These are phyloP conservation scores for Rhabdomys pumilio DNA, from an alignment of 2,797 vertebrate genomes.

Conservation along the genomic window DNA sequence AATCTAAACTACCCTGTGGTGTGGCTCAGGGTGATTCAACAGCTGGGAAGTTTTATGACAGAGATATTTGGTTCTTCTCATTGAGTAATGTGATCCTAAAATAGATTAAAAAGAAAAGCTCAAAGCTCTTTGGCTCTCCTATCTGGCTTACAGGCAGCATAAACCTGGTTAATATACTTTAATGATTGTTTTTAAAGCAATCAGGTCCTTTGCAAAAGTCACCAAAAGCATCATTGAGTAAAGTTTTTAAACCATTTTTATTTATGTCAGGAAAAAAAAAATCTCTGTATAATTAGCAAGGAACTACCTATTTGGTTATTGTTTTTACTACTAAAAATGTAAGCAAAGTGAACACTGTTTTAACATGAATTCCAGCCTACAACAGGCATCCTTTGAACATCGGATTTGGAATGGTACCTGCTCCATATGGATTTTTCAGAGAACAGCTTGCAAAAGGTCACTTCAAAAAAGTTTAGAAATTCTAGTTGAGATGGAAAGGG, in stretches of 20 bases:
- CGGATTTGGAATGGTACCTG: slow-evolving; percentile 11
- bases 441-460: slow-evolving; percentile 30
- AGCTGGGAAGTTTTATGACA: slow-evolving; percentile 37
- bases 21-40: slow-evolving; percentile 1
- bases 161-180: slow-evolving; percentile 36
- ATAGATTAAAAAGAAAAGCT: slow-evolving; percentile 52
- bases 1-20: background rate
- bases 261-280: background rate
- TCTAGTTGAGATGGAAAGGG: background rate
- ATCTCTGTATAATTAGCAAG: background rate
- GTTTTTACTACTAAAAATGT: slow-evolving; percentile 57
- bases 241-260: slow-evolving; percentile 41
- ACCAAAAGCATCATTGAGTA: slow-evolving; percentile 18
- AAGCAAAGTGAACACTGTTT: background rate
- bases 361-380: slow-evolving; percentile 35
- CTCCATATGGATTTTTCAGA: background rate
- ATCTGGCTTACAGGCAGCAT: slow-evolving; percentile 39
- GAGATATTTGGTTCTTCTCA: background rate
- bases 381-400: background rate
- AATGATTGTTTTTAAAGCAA: slow-evolving; percentile 16
- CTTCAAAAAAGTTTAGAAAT: slow-evolving; percentile 53
- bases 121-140: slow-evolving; percentile 32
- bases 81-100: slow-evolving; percentile 70
- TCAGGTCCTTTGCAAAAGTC: slow-evolving; percentile 32
- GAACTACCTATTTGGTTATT: background rate